phyloP scores from a whole-genome alignment of 2,888 invertebrate species.

The Belgica antarctica region DNA sequence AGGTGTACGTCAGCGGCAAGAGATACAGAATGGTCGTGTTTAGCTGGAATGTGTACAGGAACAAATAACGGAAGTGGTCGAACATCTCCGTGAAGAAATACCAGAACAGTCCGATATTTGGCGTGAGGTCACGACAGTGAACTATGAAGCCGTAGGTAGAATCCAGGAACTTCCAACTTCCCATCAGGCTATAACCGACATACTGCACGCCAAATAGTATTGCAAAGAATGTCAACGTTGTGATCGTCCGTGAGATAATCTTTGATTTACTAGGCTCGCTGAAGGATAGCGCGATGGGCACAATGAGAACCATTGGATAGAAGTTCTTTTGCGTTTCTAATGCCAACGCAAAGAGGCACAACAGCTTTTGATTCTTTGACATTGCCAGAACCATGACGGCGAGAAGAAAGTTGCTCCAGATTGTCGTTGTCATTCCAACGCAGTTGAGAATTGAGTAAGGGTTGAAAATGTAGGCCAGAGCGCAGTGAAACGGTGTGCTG shows the following conservation, averaged over 20 bases:
- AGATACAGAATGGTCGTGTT: conserved; percentile 90
- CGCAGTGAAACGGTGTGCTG: conserved; percentile 65
- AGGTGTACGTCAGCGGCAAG: conserved; percentile 77
- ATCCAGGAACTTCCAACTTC: conserved; percentile 64
- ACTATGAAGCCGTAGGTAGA: conserved; percentile 81
- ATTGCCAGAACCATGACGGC: conserved; percentile 70
- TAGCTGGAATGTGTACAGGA: conserved; percentile 95
- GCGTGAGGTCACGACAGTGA: conserved; percentile 88
- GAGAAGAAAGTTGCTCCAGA: conserved; percentile 81
- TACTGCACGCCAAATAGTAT: conserved; percentile 61
- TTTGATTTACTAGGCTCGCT: conserved; percentile 21
- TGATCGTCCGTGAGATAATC: conserved; percentile 51
- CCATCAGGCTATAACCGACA: conserved; percentile 63
- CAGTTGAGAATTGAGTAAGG: conserved; percentile 86
- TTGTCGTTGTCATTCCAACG: conserved; percentile 84
- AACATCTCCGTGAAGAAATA: conserved; percentile 99
- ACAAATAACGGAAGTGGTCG: conserved; percentile 94
- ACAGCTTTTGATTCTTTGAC: conserved; percentile 62
- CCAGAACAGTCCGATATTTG: conserved; percentile 98
- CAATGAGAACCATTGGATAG: conserved; percentile 77
- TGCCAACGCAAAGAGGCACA: conserved; percentile 69
- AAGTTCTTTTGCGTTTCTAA: conserved; percentile 78
- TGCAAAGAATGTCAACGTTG: conserved; percentile 58
- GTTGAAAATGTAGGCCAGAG: conserved; percentile 80
- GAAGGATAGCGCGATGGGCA: conserved; percentile 69